Percentiles rank a stretch among this genome's conserved stretches.
Conservation (phyloP, 2,888 invertebrate species). For the Tipula vernalis region DNA sequence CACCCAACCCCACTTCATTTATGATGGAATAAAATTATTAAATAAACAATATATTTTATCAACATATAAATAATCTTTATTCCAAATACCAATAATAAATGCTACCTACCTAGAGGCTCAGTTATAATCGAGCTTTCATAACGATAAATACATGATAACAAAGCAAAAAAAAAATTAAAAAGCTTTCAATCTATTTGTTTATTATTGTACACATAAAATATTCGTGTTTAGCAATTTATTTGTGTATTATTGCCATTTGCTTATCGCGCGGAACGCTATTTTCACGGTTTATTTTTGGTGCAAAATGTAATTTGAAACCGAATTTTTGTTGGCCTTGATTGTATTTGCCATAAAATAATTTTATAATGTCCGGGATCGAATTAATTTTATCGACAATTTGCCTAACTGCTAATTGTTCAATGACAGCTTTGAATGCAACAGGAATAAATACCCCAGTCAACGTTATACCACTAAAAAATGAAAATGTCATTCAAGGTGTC, state of each 20-base stretch:
- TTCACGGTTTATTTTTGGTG: neutral
- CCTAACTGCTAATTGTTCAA: conserved; percentile 14
- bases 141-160: neutral
- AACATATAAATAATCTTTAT: neutral
- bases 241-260: neutral
- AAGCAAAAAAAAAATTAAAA: neutral
- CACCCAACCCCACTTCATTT: neutral
- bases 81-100: neutral
- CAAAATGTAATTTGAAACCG: neutral
- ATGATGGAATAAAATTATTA: neutral
- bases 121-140: neutral
- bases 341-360: neutral
- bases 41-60: neutral
- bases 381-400: conserved; percentile 16
- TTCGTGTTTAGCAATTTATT: neutral
- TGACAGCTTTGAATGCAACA: neutral
- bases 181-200: neutral
- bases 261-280: neutral
- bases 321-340: neutral
- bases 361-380: conserved; percentile 15
- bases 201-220: neutral
- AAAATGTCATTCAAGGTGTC: neutral
- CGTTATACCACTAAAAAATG: neutral
- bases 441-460: neutral
- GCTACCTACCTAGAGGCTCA: neutral